A percentile compares a stretch with the other conserved stretches of the same genome.
Conservation (phyloP, 2,113 vertebrate genomes). For the Apodemus speciosus region DNA sequence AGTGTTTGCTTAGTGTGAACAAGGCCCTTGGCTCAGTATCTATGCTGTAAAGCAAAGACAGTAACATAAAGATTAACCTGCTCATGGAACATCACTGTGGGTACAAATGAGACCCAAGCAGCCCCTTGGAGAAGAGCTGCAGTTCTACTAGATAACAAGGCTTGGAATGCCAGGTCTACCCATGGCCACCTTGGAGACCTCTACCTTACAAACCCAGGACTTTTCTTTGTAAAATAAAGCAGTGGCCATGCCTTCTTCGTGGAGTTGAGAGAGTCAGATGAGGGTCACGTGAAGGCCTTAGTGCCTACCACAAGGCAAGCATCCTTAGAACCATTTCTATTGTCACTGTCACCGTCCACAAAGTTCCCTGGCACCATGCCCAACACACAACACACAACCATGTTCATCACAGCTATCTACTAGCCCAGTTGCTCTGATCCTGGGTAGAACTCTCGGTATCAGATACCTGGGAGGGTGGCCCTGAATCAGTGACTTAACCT, state of each 20-base stretch:
- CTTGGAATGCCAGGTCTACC: neutral
- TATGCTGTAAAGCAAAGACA: neutral
- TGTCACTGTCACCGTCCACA: neutral
- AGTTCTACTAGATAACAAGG: neutral
- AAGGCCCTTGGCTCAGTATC: too few relatives aligned
- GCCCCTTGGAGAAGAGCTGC: fast-evolving
- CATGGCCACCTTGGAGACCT: neutral
- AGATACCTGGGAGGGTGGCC: neutral
- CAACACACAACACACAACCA: neutral
- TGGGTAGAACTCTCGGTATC: neutral
- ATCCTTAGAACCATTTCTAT: neutral
- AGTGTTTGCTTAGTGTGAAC: neutral
- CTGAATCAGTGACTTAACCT: neutral
- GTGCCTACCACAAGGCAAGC: neutral
- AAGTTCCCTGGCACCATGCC: neutral
- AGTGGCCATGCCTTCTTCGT: neutral
- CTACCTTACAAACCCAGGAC: neutral
- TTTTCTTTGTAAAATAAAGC: neutral
- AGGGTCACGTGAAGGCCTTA: neutral
- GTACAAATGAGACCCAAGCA: neutral
- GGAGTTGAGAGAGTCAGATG: neutral
- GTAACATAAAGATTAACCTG: neutral
- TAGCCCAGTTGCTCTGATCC: neutral
- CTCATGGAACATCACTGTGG: fast-evolving
- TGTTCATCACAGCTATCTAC: neutral